Percentiles rank a stretch among this genome's conserved stretches.
phyloP scores from a whole-genome alignment of 2,888 invertebrate genomes.

The Amblyjoppa fuscipennis region DNA sequence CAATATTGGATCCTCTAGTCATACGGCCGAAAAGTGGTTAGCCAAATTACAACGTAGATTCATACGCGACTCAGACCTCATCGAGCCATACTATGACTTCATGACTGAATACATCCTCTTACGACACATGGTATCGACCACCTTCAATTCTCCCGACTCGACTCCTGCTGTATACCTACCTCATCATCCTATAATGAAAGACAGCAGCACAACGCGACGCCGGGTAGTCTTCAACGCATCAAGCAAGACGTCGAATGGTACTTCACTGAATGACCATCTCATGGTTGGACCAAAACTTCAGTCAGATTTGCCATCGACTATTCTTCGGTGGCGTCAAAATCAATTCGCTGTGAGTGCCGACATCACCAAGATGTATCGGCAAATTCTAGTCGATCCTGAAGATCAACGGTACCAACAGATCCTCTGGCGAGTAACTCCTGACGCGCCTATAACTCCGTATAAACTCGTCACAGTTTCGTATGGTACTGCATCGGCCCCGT shows the following conservation, averaged over 20 bases:
- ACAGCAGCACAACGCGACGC: constrained; percentile 2
- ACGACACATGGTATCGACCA: constrained; percentile 56
- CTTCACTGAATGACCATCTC: constrained; percentile 42
- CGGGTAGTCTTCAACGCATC: constrained; percentile 55
- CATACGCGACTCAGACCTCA: too few species aligned
- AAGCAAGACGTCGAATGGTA: constrained; percentile 26
- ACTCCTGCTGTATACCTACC: constrained; percentile 7
- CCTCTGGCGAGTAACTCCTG: too few species aligned
- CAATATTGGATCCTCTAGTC: too few species aligned
- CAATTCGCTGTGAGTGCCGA: background rate
- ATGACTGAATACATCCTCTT: constrained; percentile 56
- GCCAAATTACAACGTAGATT: too few species aligned
- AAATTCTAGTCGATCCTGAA: too few species aligned
- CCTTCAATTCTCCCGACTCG: background rate
- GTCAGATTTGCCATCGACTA: background rate
- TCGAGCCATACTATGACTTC: background rate
- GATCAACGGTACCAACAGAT: too few species aligned
- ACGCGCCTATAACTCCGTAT: too few species aligned
- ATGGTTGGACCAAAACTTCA: constrained; percentile 44
- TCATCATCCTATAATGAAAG: constrained; percentile 27
- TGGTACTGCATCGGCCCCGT: too few species aligned
- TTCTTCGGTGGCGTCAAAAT: constrained; percentile 44
- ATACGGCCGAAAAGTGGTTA: too few species aligned
- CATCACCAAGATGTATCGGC: too few species aligned
- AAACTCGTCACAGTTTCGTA: too few species aligned